Evolutionary conservation across 2,888 invertebrate genomes (phyloP), one percentile per base, ranked within the genome.

Genomic region (Petrolisthes cinctipes): DNA sequence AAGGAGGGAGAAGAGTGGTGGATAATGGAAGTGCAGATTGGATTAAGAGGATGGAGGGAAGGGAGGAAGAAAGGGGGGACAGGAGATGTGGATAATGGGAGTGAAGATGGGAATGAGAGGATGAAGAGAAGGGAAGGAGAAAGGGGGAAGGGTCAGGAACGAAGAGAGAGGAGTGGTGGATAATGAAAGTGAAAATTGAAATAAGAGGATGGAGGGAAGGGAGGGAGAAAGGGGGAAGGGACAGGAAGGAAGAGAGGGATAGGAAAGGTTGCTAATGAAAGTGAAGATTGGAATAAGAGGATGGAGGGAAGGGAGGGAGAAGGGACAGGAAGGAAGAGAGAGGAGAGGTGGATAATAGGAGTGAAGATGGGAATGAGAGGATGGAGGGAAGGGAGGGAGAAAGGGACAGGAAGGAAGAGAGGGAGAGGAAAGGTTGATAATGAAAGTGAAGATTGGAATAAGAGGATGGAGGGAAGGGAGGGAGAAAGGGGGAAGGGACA

Each of bases 231-330:
- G 56, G n/a, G 53, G 20, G 11, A 79, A 4, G 56, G 54, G n/a
- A 14, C 6, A 23, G 14, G 75, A 75, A 51, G 51, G 79, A 51
- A 79, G n/a, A n/a, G n/a, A 82, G 51, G 66, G 80, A 82, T n/a
- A 82, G 82, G 23, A 68, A 82, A 68, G 68, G 82, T 5, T 6
- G 37, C 37, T 23, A 3, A 53, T 14, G 14, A n/a, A 9, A 79
- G 53, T n/a, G 79, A 4, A n/a, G 66, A 23, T 23, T n/a, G 61
- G 61, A 61, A 61, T 9, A 7, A 61, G 14, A 61, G 14, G 7
- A 61, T 61, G 14, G 9, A 61, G 61, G 14, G 14, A 61, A 61
- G 9, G 14, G 61, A 61, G 61, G 61, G 14, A 61, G 61, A 61
- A n/a, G 5, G 11, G 61, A 61, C 7, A 61, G 51, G 61, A 61